Base-by-base conservation (phyloP, 2,888 invertebrate species). In the Ditula angustiorana region DNA sequence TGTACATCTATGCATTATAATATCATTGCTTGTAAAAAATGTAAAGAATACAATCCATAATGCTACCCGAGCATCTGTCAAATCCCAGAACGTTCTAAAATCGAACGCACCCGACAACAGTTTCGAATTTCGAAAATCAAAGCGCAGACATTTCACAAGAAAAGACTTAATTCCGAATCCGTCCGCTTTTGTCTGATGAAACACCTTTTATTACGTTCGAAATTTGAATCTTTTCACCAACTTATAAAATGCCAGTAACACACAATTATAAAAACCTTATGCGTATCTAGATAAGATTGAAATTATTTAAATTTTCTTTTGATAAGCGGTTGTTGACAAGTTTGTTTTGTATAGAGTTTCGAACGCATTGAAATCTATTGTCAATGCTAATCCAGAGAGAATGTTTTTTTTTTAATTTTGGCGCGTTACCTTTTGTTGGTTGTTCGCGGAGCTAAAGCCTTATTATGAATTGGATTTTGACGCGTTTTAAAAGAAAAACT, bases 311-410 rank as follows among this genome's bases (percentile, higher is more conserved):
- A n/a, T 7, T 44, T 11, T 33, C 5, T 26, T 2, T 58, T 26
- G 1, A 2, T 4, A 13, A 55, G 53, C n/a, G 7, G 49, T 19
- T 50, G 11, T 19, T 11, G 5, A 8, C 44, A 61, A 50, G 1
- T 49, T 59, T 28, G 65, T 37, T 59, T 59, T 53, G 58, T 59
- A 49, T 60, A 52, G 69, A 67, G 71, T 67, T 72, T 66, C 61
- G 68, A 56, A 65, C 46, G 67, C 61, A 69, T 68, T 61, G 66
- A 66, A 66, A 64, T 74, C 76, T 69, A 71, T 80, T 80, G 78
- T 79, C 67, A 69, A 58, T 69, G 72, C 72, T 81, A 82, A 81
- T 82, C 81, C 78, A 71, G 41, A 70, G 75, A 74, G 72, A 79
- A 81, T 77, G 26, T 74, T 74, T 77, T 76, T 78, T 74, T 69